A percentile compares a stretch with the other conserved stretches of the same genome.
Evolutionary conservation across 2,113 vertebrate species (phyloP).

Genomic region (Saimiri boliviensis): DNA sequence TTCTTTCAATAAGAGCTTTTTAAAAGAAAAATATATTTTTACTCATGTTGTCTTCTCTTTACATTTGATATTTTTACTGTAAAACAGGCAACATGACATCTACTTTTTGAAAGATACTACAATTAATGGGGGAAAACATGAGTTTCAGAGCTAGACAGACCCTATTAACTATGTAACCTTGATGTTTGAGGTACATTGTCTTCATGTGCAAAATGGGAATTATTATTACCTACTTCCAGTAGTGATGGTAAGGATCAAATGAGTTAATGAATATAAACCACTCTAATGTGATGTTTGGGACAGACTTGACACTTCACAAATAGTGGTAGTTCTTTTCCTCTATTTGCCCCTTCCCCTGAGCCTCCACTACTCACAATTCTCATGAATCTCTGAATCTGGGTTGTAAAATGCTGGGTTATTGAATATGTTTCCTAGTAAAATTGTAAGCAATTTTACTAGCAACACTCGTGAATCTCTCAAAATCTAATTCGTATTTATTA

Average conservation of each 20-base stretch:
- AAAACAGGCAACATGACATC: background rate
- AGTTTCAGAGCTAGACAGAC: background rate
- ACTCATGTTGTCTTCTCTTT: background rate
- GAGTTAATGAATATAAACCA: background rate
- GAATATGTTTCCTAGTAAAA: slow-evolving; percentile 52
- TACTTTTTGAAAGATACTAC: background rate
- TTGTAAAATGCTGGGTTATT: slow-evolving; percentile 62
- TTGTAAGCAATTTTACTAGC: slow-evolving; percentile 1
- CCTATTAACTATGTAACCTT: background rate
- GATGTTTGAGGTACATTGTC: slow-evolving; percentile 23
- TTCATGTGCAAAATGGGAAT: slow-evolving; percentile 22
- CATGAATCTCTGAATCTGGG: slow-evolving; percentile 26
- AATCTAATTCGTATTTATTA: background rate
- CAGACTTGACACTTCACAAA: background rate
- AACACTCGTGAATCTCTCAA: background rate
- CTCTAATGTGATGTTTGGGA: background rate
- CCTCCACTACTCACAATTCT: background rate
- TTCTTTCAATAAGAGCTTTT: slow-evolving; percentile 45
- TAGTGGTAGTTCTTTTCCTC: background rate
- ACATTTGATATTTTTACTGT: slow-evolving; percentile 35
- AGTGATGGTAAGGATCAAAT: background rate
- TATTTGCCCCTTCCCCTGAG: background rate
- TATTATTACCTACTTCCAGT: background rate
- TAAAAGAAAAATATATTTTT: slow-evolving; percentile 36
- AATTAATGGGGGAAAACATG: background rate